phyloP scores from a whole-genome alignment of 2,888 invertebrate genomes.

The Ichneumon xanthorius region DNA sequence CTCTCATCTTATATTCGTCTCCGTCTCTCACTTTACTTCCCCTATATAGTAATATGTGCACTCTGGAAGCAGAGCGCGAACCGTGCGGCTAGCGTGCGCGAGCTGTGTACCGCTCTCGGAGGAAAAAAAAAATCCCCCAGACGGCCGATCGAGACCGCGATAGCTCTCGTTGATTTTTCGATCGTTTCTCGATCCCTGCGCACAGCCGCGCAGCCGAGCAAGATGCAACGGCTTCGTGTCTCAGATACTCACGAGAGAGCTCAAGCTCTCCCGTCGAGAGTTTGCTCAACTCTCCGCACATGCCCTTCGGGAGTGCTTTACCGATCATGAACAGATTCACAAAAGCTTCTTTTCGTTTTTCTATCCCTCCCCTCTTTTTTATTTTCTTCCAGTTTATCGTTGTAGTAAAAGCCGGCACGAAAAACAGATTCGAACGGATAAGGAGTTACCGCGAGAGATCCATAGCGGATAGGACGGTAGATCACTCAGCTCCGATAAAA shows the following conservation, averaged over 20 bases:
- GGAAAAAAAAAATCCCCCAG: constrained; percentile 11
- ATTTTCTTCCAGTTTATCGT: background rate
- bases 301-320: constrained; percentile 42
- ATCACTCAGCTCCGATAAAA: constrained; percentile 32
- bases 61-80: constrained; percentile 35
- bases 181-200: constrained; percentile 52
- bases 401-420: background rate
- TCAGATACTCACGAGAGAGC: constrained; percentile 25
- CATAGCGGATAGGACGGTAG: constrained; percentile 19
- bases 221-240: constrained; percentile 16
- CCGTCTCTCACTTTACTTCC: constrained; percentile 53
- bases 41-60: background rate
- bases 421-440: constrained; percentile 36
- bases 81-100: constrained; percentile 24
- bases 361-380: constrained; percentile 3
- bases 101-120: constrained; percentile 6
- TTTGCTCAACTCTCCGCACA: constrained; percentile 20
- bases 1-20: constrained; percentile 60
- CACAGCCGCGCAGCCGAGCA: background rate
- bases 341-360: constrained; percentile 26
- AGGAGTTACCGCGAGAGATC: constrained; percentile 35
- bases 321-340: constrained; percentile 33
- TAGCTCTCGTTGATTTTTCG: constrained; percentile 60
- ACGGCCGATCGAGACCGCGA: constrained; percentile 44
- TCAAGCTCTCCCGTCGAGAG: background rate